Evolutionary conservation across 2,113 vertebrate species (phyloP), one percentile per base, ranked within the genome.

Genomic region (Cisticola juncidis): DNA sequence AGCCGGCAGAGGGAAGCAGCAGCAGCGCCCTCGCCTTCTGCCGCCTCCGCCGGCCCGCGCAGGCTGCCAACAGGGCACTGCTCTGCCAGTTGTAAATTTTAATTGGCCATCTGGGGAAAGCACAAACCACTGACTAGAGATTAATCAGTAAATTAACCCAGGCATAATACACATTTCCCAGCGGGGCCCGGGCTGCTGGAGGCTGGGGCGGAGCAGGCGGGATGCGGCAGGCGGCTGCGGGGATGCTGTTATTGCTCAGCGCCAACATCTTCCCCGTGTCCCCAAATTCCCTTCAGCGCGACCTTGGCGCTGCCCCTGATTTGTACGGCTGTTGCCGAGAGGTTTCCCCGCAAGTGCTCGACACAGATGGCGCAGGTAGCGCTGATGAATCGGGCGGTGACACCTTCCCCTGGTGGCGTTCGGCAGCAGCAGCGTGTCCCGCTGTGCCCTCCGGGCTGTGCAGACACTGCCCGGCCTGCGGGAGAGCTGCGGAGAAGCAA

Each of bases 71-170:
- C 98, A 97, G 99, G 99, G 98, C 98, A 98, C 98, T 85, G 96
- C 97, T 97, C 98, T 99, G 99, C 99, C 99, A 99, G 99, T 99
- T 99, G 99, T 99, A 99, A 98, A 99, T 99, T 99, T 99, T 99
- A 99, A 99, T 99, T 99, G 99, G 99, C 99, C 99, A 99, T 99
- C 99, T 99, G 99, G 99, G 99, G 99, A 99, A 99, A 99, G 99
- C 98, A 98, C 98, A 99, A 99, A 99, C 98, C 98, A 98, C 99
- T 99, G 99, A 99, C 99, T 99, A 98, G 99, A 99, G 99, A 99
- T 99, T 99, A 99, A 99, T 99, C 99, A 99, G 99, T 99, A 99
- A 99, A 99, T 99, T 99, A 99, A 99, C 99, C 99, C 98, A 99
- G 99, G 98, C 99, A 99, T 99, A 99, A 99, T 99, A 99, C 99